Conservation (phyloP, 1,140 invertebrate species). For the Halesus radiatus region DNA sequence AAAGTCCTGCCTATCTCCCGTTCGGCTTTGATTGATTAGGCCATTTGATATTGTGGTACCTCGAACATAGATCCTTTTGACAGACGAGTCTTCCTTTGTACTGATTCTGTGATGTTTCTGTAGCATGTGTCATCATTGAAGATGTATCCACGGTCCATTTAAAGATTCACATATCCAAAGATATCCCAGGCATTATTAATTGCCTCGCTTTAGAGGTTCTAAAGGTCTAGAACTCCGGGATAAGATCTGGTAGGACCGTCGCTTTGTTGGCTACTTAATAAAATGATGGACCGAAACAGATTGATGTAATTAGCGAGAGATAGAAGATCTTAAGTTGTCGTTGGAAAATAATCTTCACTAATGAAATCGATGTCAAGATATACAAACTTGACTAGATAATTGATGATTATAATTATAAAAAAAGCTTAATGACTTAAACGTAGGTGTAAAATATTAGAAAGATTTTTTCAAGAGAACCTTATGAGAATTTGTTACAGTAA, state of each 20-base stretch:
- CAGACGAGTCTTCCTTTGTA: slow-evolving; percentile 14
- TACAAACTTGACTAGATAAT: not conserved
- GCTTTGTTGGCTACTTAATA: slow-evolving; percentile 32
- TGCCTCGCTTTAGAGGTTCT: not conserved
- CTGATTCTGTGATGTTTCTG: slow-evolving; percentile 12
- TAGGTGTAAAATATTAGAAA: too few species aligned
- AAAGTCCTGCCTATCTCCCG: slow-evolving; percentile 20
- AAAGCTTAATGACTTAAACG: too few species aligned
- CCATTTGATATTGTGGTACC: slow-evolving; percentile 28
- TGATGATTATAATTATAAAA: too few species aligned
- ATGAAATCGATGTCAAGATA: not conserved
- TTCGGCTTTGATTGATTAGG: slow-evolving; percentile 38
- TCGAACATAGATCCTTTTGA: slow-evolving; percentile 15
- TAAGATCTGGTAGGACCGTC: not conserved
- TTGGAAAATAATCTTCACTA: slow-evolving; percentile 6
- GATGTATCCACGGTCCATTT: slow-evolving; percentile 8
- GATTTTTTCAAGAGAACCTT: too few species aligned
- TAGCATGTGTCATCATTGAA: slow-evolving; percentile 24
- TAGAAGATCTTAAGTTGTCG: not conserved
- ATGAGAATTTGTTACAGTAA: not conserved
- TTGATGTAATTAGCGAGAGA: slow-evolving; percentile 27
- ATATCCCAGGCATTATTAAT: slow-evolving; percentile 23
- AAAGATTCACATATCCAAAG: not conserved
- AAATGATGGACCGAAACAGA: slow-evolving; percentile 38
- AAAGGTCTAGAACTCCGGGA: not conserved